Percentiles rank a stretch among this genome's conserved stretches.
Evolutionary conservation across 2,888 invertebrate genomes (phyloP).

Genomic region (Zygaena filipendulae): DNA sequence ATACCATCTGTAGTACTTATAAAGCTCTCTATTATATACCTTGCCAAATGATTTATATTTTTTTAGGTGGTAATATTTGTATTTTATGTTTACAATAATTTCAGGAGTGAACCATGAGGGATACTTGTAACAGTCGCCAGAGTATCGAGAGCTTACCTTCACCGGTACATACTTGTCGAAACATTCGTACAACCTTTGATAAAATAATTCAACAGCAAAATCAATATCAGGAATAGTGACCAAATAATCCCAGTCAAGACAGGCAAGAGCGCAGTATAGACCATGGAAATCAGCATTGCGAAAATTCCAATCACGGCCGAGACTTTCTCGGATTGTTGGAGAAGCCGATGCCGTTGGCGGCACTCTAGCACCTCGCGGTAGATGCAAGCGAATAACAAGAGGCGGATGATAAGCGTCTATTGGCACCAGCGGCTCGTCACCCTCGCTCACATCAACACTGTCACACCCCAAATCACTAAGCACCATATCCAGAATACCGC

Average conservation of each 20-base stretch:
- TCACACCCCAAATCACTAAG: no score
- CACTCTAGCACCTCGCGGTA: background rate
- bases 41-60: background rate
- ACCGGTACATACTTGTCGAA: background rate
- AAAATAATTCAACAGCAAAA: background rate
- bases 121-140: background rate
- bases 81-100: background rate
- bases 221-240: background rate
- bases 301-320: background rate
- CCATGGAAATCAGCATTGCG: background rate
- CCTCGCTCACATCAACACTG: background rate
- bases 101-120: background rate
- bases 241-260: background rate
- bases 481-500: slow-evolving; percentile 3
- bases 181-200: background rate
- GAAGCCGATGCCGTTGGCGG: background rate
- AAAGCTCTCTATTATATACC: no score
- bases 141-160: background rate
- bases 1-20: no score
- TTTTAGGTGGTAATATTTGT: background rate
- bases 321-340: background rate
- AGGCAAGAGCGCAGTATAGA: background rate
- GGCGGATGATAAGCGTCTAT: no score
- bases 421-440: slow-evolving; percentile 1
- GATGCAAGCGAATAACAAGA: background rate